phyloP scores from a whole-genome alignment of 2,113 vertebrate species.

The Athene noctua region DNA sequence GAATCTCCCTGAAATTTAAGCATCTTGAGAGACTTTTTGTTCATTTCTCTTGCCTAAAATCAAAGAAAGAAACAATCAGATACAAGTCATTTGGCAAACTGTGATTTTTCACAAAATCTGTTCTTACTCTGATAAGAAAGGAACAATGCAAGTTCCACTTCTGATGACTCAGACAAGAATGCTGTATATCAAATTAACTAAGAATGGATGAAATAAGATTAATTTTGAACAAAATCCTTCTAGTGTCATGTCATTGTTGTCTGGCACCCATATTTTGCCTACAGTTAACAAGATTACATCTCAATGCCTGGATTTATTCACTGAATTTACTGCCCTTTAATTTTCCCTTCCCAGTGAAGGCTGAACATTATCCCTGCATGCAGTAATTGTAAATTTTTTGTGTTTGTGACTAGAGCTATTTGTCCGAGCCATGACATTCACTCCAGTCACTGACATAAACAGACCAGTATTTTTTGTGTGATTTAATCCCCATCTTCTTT shows the following conservation, averaged over 20 bases:
- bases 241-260: neutral
- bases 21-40: neutral
- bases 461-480: neutral
- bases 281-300: neutral
- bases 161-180: neutral
- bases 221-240: neutral
- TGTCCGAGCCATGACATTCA: neutral
- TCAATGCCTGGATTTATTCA: neutral
- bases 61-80: neutral
- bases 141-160: neutral
- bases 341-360: neutral
- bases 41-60: constrained; percentile 13
- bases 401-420: neutral
- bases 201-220: neutral
- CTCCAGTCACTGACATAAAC: neutral
- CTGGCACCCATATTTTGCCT: neutral
- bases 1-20: neutral
- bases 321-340: neutral
- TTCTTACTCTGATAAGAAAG: neutral
- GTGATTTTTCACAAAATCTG: neutral
- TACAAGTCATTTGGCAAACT: neutral
- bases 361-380: neutral
- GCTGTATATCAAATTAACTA: neutral
- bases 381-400: neutral
- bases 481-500: neutral